A percentile compares a stretch with the other conserved stretches of the same genome.
Evolutionary conservation across 2,797 vertebrate genomes (phyloP).

Genomic region (Fistularia commersonii): DNA sequence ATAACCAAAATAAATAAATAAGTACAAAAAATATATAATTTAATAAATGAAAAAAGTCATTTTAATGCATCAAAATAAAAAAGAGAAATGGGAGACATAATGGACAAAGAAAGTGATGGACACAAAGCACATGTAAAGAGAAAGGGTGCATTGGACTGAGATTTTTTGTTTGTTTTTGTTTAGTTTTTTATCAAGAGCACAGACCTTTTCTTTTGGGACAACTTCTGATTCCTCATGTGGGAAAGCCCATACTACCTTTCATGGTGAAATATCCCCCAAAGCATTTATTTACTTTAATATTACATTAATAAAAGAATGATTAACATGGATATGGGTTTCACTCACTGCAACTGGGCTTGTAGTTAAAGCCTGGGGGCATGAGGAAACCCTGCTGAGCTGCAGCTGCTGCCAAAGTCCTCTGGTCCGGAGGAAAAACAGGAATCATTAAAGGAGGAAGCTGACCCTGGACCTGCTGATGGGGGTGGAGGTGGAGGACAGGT

Average conservation of each 20-base stretch:
- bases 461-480: conserved; percentile 95
- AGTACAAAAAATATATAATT: conserved; percentile 21
- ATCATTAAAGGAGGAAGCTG: conserved; percentile 98
- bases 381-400: conserved; percentile 98
- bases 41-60: conserved; percentile 49
- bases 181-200: conserved; percentile 42
- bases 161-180: conserved; percentile 62
- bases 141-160: conserved; percentile 66
- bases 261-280: conserved; percentile 2
- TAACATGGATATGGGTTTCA: conserved; percentile 37
- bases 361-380: conserved; percentile 96
- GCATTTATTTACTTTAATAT: neutral
- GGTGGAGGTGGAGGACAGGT: conserved; percentile 8
- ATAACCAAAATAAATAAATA: conserved; percentile 54
- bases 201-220: conserved; percentile 52
- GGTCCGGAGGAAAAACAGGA: conserved; percentile 96
- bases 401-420: conserved; percentile 92
- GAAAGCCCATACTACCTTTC: conserved; percentile 15
- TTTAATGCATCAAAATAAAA: conserved; percentile 74
- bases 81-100: conserved; percentile 66
- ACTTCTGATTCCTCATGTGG: conserved; percentile 51
- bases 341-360: conserved; percentile 99
- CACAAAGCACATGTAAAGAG: conserved; percentile 62
- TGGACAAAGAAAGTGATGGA: conserved; percentile 41
- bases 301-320: no score